These are phyloP conservation scores for Misgurnus anguillicaudatus DNA, from an alignment of 2,113 vertebrate species.

Conservation along the genomic window DNA sequence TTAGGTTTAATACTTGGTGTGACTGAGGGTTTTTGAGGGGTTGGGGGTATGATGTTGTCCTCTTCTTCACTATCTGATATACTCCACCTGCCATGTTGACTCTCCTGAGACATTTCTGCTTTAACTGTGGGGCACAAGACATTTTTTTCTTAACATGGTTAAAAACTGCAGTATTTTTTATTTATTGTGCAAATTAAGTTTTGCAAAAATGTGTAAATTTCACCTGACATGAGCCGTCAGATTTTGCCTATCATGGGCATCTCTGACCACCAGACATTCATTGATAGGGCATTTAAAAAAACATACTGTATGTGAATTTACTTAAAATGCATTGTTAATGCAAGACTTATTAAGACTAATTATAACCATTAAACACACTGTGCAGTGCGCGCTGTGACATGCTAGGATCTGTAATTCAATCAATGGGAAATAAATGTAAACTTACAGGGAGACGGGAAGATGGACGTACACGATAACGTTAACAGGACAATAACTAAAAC, in stretches of 20 bases:
- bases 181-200: too few relatives aligned
- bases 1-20: conserved; percentile 31
- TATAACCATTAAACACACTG: too few relatives aligned
- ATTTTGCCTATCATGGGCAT: too few relatives aligned
- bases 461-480: neutral
- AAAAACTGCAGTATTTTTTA: too few relatives aligned
- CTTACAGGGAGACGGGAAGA: conserved; percentile 1
- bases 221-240: too few relatives aligned
- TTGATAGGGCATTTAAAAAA: too few relatives aligned
- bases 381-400: neutral
- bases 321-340: neutral
- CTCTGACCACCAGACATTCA: too few relatives aligned
- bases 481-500: neutral
- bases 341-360: too few relatives aligned
- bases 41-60: conserved; percentile 67
- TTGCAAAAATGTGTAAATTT: too few relatives aligned
- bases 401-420: neutral
- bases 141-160: too few relatives aligned
- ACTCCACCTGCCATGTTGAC: conserved; percentile 87
- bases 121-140: neutral
- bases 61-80: conserved; percentile 94
- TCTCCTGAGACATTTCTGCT: conserved; percentile 79
- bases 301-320: neutral
- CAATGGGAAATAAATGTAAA: neutral
- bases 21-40: conserved; percentile 53